phyloP scores from a whole-genome alignment of 2,113 vertebrate species.

The Hypanus sabinus region DNA sequence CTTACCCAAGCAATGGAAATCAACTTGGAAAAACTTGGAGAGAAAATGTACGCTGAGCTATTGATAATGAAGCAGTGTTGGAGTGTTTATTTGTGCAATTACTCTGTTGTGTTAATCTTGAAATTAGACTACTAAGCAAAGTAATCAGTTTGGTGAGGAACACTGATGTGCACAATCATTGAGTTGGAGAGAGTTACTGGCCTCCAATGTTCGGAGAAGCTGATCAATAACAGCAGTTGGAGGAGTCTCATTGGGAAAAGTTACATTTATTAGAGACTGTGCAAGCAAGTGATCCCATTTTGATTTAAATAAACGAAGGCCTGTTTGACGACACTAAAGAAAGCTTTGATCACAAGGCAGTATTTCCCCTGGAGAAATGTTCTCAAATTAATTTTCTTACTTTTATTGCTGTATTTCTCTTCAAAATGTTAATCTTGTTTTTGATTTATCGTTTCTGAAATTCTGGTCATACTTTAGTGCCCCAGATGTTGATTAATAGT shows the following conservation, averaged over 20 bases:
- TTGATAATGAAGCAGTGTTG: background rate
- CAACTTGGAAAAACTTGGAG: slow-evolving; percentile 56
- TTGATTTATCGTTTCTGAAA: background rate
- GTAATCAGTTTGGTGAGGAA: background rate
- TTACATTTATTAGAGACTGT: background rate
- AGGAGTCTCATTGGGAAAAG: too few relatives aligned
- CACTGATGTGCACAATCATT: background rate
- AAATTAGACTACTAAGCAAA: background rate
- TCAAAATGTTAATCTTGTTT: background rate
- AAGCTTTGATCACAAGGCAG: background rate
- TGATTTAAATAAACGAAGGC: background rate
- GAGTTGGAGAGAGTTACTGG: background rate
- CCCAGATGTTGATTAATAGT: too few relatives aligned
- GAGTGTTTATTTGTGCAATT: background rate
- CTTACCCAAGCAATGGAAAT: slow-evolving; percentile 61
- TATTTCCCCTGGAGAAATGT: background rate
- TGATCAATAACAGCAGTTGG: background rate
- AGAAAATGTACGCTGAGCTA: slow-evolving; percentile 61
- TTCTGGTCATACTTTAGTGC: background rate
- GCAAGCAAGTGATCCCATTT: background rate
- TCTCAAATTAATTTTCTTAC: background rate
- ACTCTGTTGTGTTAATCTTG: background rate
- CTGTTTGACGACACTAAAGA: background rate
- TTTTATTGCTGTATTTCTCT: background rate
- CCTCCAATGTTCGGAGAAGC: background rate